Conservation (phyloP, 1,140 invertebrate genomes). For the Druon quercuslanigerum region DNA sequence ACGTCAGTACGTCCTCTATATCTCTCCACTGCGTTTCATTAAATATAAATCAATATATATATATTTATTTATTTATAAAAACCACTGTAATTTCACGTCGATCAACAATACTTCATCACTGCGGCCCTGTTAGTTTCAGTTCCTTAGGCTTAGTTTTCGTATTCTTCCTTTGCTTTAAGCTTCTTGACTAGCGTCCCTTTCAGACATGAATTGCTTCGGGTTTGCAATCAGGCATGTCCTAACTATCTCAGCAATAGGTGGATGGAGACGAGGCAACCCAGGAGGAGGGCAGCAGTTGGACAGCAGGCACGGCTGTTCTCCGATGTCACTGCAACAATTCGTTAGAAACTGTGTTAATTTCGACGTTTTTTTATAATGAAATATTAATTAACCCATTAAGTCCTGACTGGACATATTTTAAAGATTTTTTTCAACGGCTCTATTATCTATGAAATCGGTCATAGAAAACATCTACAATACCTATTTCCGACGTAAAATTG, state of each 20-base stretch:
- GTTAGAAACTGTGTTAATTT: conserved; percentile 28
- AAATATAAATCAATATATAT: conserved; percentile 27
- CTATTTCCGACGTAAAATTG: too few relatives aligned
- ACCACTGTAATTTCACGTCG: conserved; percentile 34
- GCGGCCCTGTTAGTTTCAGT: conserved; percentile 8
- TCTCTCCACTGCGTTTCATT: conserved; percentile 25
- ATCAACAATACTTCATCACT: conserved; percentile 25
- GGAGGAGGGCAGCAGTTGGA: conserved; percentile 42
- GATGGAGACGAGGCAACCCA: conserved; percentile 45
- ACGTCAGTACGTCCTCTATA: background rate
- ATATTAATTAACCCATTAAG: background rate
- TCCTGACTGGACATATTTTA: too few relatives aligned
- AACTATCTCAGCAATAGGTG: conserved; percentile 64
- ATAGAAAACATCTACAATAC: too few relatives aligned
- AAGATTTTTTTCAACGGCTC: too few relatives aligned
- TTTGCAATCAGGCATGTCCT: conserved; percentile 38
- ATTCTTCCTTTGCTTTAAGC: conserved; percentile 3
- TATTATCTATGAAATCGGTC: too few relatives aligned
- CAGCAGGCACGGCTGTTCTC: conserved; percentile 54
- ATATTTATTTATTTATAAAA: conserved; percentile 36
- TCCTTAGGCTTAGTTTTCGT: background rate
- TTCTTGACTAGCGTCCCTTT: conserved; percentile 54
- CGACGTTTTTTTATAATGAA: background rate
- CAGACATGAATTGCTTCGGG: background rate
- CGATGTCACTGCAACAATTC: conserved; percentile 64